Base-by-base conservation (phyloP, 2,888 invertebrate genomes). In the Neelides folsomi region DNA sequence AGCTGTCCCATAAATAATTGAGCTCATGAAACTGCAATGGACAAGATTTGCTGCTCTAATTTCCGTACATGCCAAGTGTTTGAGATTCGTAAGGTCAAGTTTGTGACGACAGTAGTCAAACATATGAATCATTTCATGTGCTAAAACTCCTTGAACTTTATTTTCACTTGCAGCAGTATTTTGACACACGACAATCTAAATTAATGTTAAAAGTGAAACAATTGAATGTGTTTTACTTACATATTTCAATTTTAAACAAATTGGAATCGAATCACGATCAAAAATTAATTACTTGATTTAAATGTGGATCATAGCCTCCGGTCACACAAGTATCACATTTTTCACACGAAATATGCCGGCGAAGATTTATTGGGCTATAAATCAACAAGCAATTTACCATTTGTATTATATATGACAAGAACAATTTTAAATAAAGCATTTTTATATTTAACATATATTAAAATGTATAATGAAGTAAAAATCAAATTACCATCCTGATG, bases 51-150 rank as follows among this genome's bases (percentile, higher is more conserved):
- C 93, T 1, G 94, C 95, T 60, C 94, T 73, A 56, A 95, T 85
- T 76, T 95, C 95, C 0, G 93, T 89, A 67, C 95, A 95, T 0
- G 94, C 94, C 52, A 95, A 71, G 70, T 95, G 95, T 59, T 92
- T 84, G 59, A 90, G 75, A 68, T 94, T 88, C 64, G 79, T 82
- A 66, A 92, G 88, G 71, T 95, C 85, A 51, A 93, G 68, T 44
- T 94, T 79, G 60, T 90, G 86, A 41, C 82, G 78, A 69, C 95
- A 95, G 68, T 80, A 86, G 70, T 95, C 95, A 68, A 90, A 94
- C 87, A 94, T 93, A 69, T 95, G 95, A 44, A 94, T 83, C 78
- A 95, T 79, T 71, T 95, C 95, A 66, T 95, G 95, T 0, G 83
- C 80, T 40, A 95, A 69, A 1, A 90, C 84, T 18, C 82, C 83